Evolutionary conservation across 2,888 invertebrate species (phyloP).

Genomic region (Pteria penguin): DNA sequence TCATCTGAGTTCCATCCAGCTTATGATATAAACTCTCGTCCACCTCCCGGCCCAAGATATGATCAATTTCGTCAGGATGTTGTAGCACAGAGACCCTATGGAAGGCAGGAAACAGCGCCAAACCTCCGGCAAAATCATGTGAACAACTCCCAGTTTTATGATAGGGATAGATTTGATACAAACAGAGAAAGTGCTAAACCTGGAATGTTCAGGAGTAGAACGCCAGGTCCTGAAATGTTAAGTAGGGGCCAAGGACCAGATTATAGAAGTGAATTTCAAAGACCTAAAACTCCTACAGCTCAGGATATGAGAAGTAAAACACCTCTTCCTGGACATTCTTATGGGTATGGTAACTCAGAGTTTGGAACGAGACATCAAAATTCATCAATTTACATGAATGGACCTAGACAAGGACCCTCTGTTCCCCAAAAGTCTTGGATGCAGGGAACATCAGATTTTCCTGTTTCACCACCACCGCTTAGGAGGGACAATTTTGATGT

Average conservation of each 20-base stretch:
- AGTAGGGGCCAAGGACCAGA: constrained; percentile 68
- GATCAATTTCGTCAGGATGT: constrained; percentile 57
- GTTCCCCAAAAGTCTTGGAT: constrained; percentile 55
- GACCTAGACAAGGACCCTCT: constrained; percentile 48
- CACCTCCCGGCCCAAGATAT: constrained; percentile 67
- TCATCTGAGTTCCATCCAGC: constrained; percentile 53
- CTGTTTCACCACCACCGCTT: constrained; percentile 50
- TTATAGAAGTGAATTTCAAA: constrained; percentile 64
- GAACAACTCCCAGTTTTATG: constrained; percentile 50
- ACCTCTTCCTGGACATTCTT: constrained; percentile 65
- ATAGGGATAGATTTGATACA: constrained; percentile 49
- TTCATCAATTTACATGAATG: constrained; percentile 49
- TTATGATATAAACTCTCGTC: constrained; percentile 55
- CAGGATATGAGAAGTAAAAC: constrained; percentile 78
- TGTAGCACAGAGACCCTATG: constrained; percentile 49
- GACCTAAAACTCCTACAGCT: constrained; percentile 76
- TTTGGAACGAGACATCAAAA: constrained; percentile 55
- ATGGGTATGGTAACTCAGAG: constrained; percentile 55
- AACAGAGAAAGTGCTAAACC: constrained; percentile 63
- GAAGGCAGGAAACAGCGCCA: constrained; percentile 34
- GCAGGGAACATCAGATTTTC: constrained; percentile 26
- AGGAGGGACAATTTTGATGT: constrained; percentile 51
- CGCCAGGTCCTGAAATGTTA: constrained; percentile 80
- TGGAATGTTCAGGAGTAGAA: constrained; percentile 76
- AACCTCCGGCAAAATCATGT: constrained; percentile 17